phyloP scores from a whole-genome alignment of 2,113 vertebrate species.

The Eira barbara region DNA sequence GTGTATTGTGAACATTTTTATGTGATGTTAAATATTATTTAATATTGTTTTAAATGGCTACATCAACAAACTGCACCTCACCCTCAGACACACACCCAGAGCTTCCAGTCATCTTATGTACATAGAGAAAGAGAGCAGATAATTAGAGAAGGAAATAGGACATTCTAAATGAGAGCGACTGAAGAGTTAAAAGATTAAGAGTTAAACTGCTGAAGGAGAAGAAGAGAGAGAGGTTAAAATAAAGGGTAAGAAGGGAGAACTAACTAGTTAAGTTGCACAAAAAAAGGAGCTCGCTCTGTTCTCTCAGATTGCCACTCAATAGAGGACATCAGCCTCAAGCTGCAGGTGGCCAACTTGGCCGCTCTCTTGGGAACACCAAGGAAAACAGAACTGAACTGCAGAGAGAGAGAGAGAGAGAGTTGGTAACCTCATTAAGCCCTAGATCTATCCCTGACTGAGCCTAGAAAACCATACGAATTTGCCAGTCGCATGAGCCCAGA shows the following conservation, averaged over 20 bases:
- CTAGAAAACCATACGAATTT: neutral
- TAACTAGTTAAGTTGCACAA: neutral
- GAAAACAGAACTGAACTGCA: neutral
- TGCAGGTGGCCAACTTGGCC: neutral
- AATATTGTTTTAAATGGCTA: neutral
- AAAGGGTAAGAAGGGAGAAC: neutral
- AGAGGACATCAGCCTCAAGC: neutral
- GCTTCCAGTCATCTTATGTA: neutral
- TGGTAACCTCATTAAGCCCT: neutral
- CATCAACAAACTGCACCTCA: neutral
- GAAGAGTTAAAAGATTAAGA: neutral
- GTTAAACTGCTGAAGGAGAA: neutral
- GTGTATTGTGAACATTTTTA: neutral
- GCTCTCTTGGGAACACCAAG: neutral
- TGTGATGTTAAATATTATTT: neutral
- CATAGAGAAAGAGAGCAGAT: neutral
- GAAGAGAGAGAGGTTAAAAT: neutral
- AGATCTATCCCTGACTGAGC: neutral
- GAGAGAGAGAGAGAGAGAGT: too few relatives aligned
- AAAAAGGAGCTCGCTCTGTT: neutral
- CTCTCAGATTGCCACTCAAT: neutral
- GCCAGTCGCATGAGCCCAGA: neutral
- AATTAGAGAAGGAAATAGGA: neutral
- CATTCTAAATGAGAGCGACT: neutral
- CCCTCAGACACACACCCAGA: neutral